These are phyloP conservation scores for Montifringilla adamsi DNA, from an alignment of 2,113 vertebrate genomes.

Conservation along the genomic window DNA sequence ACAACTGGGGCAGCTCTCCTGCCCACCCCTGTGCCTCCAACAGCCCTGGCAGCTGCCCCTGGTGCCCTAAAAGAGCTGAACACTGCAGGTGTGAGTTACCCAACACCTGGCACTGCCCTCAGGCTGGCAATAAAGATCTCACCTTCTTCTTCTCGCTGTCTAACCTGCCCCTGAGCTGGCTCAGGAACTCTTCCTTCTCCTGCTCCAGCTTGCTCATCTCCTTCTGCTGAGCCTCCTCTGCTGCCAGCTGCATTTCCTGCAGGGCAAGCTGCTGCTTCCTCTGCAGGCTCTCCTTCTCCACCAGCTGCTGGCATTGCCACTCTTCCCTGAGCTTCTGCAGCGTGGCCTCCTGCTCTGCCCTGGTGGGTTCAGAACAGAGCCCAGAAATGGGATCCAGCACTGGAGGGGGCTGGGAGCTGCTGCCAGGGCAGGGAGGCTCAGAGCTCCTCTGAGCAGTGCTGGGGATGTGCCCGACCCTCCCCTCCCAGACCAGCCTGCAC, in stretches of 20 bases:
- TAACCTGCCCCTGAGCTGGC: slow-evolving; percentile 63
- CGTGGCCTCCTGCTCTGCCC: slow-evolving; percentile 74
- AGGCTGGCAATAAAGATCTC: background rate
- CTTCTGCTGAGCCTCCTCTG: slow-evolving; percentile 60
- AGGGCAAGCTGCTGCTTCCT: slow-evolving; percentile 47
- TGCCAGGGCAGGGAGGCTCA: background rate
- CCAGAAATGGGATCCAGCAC: background rate
- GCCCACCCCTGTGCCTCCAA: accelerated
- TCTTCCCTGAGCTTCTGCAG: slow-evolving; percentile 65
- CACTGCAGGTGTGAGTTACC: background rate
- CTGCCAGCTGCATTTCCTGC: slow-evolving; percentile 70
- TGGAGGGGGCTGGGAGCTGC: accelerated
- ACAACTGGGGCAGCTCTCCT: background rate
- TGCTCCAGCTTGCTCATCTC: slow-evolving; percentile 62
- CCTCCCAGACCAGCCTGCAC: background rate
- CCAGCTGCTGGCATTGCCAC: slow-evolving; percentile 61
- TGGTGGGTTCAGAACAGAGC: slow-evolving; percentile 3
- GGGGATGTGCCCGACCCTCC: background rate
- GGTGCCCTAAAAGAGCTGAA: accelerated
- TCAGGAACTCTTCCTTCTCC: slow-evolving; percentile 69
- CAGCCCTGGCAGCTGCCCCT: background rate
- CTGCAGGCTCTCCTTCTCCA: slow-evolving; percentile 66
- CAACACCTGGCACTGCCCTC: accelerated
- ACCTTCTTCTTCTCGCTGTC: slow-evolving; percentile 74
- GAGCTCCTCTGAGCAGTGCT: background rate